These are phyloP conservation scores for Fragum whitleyi DNA, from an alignment of 2,888 invertebrate genomes.

Conservation along the genomic window DNA sequence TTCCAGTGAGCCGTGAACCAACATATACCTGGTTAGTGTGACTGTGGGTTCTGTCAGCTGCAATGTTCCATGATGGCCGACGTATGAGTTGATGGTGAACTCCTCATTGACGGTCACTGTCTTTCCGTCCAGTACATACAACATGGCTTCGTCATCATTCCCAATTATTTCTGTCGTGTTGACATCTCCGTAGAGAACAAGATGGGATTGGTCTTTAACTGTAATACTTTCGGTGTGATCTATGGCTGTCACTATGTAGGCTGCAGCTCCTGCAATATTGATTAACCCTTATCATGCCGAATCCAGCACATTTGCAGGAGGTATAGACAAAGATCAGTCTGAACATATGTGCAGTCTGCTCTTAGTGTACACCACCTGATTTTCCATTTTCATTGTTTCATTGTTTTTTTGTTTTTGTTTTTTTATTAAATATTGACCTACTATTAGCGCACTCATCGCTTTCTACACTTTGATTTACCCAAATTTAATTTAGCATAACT, in stretches of 20 bases:
- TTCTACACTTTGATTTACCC: too few species aligned
- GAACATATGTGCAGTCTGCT: too few species aligned
- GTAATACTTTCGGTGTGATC: constrained; percentile 51
- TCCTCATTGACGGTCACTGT: constrained; percentile 22
- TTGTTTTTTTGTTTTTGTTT: too few species aligned
- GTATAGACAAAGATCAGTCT: too few species aligned
- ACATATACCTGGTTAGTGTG: neutral
- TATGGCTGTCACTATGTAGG: constrained; percentile 59
- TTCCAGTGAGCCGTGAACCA: neutral
- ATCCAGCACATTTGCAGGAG: too few species aligned
- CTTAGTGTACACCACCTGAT: too few species aligned
- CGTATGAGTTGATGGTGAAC: constrained; percentile 10
- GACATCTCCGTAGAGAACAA: constrained; percentile 58
- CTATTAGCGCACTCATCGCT: too few species aligned
- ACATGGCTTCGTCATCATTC: constrained; percentile 39
- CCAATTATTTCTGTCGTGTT: constrained; percentile 38
- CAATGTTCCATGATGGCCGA: constrained; percentile 17
- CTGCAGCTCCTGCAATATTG: constrained; percentile 66
- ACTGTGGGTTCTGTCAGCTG: neutral
- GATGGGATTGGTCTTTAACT: constrained; percentile 59
- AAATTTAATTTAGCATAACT: too few species aligned
- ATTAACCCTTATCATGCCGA: too few species aligned
- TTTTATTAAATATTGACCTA: too few species aligned
- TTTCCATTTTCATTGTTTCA: too few species aligned
- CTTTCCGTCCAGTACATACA: constrained; percentile 33